Base-by-base conservation (phyloP, 1,140 invertebrate genomes). In the Lerema accius region DNA sequence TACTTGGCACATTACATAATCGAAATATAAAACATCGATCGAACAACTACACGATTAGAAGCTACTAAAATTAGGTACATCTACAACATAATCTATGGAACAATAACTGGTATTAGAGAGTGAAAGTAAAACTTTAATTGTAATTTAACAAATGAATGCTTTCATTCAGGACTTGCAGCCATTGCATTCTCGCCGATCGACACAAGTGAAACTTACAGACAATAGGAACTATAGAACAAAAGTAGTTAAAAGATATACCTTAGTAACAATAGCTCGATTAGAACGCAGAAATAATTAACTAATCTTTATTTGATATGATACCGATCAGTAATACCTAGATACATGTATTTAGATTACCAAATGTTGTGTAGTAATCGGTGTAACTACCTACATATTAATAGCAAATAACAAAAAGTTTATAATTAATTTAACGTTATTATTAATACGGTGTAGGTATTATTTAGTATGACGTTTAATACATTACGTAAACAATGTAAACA, bases 61-160 rank as follows among this genome's bases (percentile, higher is more conserved):
- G 28, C 28, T 32, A 32, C 28, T 32, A 5, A 32, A 5, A 7
- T 32, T 32, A 32, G n/a, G 4, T 32, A 32, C 7, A 32, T 32
- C 3, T 32, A 7, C 4, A 5, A 32, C 6, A 32, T 32, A n/a
- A 32, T 32, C 3, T 32, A 7, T 9, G 28, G 3, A 48, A 28
- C 45, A 48, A 48, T 26, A 48, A 19, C 45, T 28, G 11, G 19
- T 48, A 3, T 48, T 28, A 10, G 6, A 5, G 4, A 70, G 72
- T 65, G 72, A 84, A 73, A 80, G 76, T 71, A 61, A 70, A 65
- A 67, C 49, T 71, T 71, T 69, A 76, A 80, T 84, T 76, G 64
- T 71, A 77, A 73, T 58, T 72, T 74, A 63, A 73, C 65, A 71
- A 79, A 76, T 73, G 70, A 80, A 74, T 64, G 65, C 55, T 15